Conservation (phyloP, 2,888 invertebrate species). For the Drosophila cracens region DNA sequence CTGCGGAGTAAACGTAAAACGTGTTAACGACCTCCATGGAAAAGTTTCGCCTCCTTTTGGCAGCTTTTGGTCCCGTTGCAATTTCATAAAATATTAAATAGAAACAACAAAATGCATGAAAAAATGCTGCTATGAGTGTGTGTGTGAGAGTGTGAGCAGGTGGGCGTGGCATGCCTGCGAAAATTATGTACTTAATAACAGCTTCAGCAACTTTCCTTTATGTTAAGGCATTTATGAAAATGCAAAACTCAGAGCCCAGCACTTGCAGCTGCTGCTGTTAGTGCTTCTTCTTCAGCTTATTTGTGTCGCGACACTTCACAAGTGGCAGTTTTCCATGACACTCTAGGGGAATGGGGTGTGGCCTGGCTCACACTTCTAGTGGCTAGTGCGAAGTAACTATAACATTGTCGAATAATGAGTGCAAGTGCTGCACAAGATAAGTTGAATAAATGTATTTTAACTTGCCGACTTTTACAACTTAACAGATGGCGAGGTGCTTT, state of each 20-base stretch:
- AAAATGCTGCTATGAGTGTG: slow-evolving; percentile 36
- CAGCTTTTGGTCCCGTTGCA: slow-evolving; percentile 74
- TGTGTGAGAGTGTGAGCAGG: slow-evolving; percentile 17
- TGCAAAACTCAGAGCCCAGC: slow-evolving; percentile 58
- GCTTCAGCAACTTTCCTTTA: slow-evolving; percentile 77
- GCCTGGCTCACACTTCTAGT: not conserved
- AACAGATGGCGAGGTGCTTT: slow-evolving; percentile 6
- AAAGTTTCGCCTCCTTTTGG: slow-evolving; percentile 75
- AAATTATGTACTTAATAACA: slow-evolving; percentile 79
- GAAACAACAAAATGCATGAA: slow-evolving; percentile 59
- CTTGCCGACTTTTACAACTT: slow-evolving; percentile 39
- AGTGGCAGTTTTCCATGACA: slow-evolving; percentile 50
- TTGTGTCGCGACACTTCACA: slow-evolving; percentile 64
- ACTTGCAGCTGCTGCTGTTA: slow-evolving; percentile 4
- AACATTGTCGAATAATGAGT: slow-evolving; percentile 45
- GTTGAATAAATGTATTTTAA: slow-evolving; percentile 45
- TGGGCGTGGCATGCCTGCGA: slow-evolving; percentile 42
- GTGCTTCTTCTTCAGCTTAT: slow-evolving; percentile 38
- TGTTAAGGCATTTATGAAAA: slow-evolving; percentile 77
- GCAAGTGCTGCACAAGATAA: slow-evolving; percentile 38
- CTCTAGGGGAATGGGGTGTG: not conserved
- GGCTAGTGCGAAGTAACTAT: slow-evolving; percentile 26
- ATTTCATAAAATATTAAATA: slow-evolving; percentile 81
- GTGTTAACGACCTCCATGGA: slow-evolving; percentile 79
- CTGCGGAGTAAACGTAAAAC: slow-evolving; percentile 16